Evolutionary conservation across 2,113 vertebrate genomes (phyloP), one percentile per base, ranked within the genome.

Genomic region (Festucalex cinctus): DNA sequence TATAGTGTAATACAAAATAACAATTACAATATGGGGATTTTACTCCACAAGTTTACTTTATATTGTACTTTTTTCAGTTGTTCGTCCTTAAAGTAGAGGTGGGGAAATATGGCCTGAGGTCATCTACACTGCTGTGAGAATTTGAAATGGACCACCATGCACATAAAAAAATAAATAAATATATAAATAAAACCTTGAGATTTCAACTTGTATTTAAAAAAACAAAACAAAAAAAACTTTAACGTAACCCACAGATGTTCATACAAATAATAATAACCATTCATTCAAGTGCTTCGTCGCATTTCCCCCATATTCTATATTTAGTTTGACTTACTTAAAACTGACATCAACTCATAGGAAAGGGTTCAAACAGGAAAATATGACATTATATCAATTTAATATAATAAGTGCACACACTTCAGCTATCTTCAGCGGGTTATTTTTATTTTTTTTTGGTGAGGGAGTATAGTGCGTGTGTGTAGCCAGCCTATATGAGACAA

Each of bases 401-500:
- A 60, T 13, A n/a, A 43, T 14, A 24, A 22, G 10, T 60, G 35
- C 58, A 41, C n/a, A 60, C 9, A 16, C 17, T 37, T 32, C 2
- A 51, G 17, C 28, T 57, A 32, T 57, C 5, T 28, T 39, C 35
- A 22, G 28, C 35, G 20, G 13, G 14, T 44, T 39, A 1, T 13
- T 9, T 16, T n/a, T n/a, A n/a, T 57, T 26, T 37, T 22, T 10
- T 62, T 41, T 43, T 26, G 9, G 43, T 0, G 24, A 43, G 12
- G 17, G 41, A 2, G 24, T 32, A 32, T 16, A 28, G 53, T 28
- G 53, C 28, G 53, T 5, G 53, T 24, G 24, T 22, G 53, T 32
- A 32, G 28, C 28, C 28, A 32, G 28, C 28, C 28, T 32, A 32
- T 32, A 32, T 16, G 54, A 16, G 82, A 88, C 83, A 88, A 88